Evolutionary conservation across 1,140 invertebrate genomes (phyloP).

Genomic region (Magallana angulata): DNA sequence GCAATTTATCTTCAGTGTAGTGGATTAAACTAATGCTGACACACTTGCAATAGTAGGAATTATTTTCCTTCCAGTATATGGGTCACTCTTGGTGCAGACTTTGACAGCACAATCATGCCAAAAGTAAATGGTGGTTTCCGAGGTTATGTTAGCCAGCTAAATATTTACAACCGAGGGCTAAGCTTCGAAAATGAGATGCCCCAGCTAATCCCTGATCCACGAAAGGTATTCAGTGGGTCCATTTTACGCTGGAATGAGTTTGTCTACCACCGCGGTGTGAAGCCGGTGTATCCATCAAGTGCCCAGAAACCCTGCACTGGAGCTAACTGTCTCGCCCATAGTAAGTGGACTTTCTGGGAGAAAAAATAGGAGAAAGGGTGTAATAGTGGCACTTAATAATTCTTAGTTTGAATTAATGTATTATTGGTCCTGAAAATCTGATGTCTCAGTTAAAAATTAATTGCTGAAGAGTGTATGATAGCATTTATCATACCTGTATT

Average conservation of each 20-base stretch:
- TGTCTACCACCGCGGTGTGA: background rate
- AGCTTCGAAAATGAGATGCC: constrained; percentile 96
- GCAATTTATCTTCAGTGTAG: no score
- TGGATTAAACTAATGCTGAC: no score
- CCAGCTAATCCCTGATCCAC: constrained; percentile 73
- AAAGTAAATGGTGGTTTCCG: constrained; percentile 91
- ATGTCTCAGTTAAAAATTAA: no score
- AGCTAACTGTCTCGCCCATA: background rate
- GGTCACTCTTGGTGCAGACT: constrained; percentile 91
- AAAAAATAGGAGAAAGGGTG: no score
- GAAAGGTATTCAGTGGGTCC: constrained; percentile 36
- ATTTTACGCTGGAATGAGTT: constrained; percentile 62
- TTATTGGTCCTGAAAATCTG: no score
- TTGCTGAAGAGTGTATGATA: no score
- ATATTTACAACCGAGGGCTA: constrained; percentile 94
- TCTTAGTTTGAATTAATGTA: no score
- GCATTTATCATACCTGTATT: no score
- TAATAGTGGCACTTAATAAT: no score
- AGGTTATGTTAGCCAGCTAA: constrained; percentile 96
- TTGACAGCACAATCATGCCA: constrained; percentile 80
- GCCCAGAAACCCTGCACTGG: constrained; percentile 11
- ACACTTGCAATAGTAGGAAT: no score
- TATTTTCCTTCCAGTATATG: constrained; percentile 86
- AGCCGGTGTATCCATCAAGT: constrained; percentile 42
- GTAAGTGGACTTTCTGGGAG: background rate